Evolutionary conservation across 2,797 vertebrate species (phyloP), one percentile per base, ranked within the genome.

Genomic region (Parotocinclus haroldoi): DNA sequence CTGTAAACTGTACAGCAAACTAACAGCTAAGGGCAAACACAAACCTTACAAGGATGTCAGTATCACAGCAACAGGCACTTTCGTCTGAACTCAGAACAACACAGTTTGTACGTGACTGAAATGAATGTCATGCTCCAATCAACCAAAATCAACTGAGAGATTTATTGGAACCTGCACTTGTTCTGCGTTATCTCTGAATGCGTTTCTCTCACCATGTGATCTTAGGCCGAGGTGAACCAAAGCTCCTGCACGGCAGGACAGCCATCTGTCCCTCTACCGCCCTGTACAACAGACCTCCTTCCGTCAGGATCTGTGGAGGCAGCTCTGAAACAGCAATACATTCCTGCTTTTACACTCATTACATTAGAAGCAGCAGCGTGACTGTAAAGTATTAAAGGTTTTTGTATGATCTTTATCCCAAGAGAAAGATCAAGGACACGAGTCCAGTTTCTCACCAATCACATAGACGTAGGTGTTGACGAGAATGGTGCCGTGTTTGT

Each of bases 201-300:
- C 27, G 48, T 50, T 50, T 44, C 38, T 60, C 93, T 91, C 82
- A 96, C 95, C 95, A 96, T 77, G 81, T 80, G 48, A 94, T 82
- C 10, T 81, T 85, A 53, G 95, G 94, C 75, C 88, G 86, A 0
- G 95, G 95, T 0, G 93, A 93, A n/a, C 94, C 95, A 56, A 95
- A 97, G 69, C 86, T 86, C 50, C 87, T 85, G 75, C 95, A 97
- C 42, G 92, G 84, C 73, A 97, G 74, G 16, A 79, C 65, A n/a
- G 83, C 90, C 0, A 80, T 88, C 67, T 88, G 87, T 59, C 92
- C 92, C 71, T 93, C 91, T 7, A 88, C 86, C 7, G 86, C 85
- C 1, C 70, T 78, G 73, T 95, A 94, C 0, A 69, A 73, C 12
- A 76, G 58, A 3, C 80, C 79, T n/a, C 92, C 85, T 4, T 85